Evolutionary conservation across 1,140 invertebrate species (phyloP).

Genomic region (Drosophila chauvacae): DNA sequence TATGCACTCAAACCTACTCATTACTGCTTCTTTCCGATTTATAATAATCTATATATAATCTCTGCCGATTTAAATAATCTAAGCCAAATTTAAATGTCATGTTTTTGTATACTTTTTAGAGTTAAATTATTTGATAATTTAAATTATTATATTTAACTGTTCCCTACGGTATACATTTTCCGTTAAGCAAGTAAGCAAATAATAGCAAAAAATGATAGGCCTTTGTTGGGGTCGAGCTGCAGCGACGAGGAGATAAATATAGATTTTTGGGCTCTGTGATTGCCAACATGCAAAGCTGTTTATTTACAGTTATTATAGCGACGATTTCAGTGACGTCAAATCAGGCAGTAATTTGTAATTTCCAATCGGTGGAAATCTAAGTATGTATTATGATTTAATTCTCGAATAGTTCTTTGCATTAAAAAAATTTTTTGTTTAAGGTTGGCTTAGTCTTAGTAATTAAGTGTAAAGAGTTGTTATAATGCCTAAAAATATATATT

Average conservation of each 20-base stretch:
- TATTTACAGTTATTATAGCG: slow-evolving; percentile 49
- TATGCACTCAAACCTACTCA: slow-evolving; percentile 11
- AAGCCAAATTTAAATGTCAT: no score
- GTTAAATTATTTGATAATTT: background rate
- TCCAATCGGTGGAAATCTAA: background rate
- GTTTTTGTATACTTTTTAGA: background rate
- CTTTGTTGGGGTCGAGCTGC: slow-evolving; percentile 16
- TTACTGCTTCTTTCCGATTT: background rate
- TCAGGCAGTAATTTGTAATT: background rate
- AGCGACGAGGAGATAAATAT: slow-evolving; percentile 59
- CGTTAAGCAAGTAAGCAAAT: no score
- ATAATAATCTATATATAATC: background rate
- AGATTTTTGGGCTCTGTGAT: slow-evolving; percentile 56
- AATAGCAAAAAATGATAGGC: slow-evolving; percentile 9
- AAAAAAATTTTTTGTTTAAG: no score
- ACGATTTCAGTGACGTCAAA: slow-evolving; percentile 36
- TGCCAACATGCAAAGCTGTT: slow-evolving; percentile 53
- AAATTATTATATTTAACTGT: background rate
- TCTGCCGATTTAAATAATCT: no score
- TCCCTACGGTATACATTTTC: no score
- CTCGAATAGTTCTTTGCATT: no score
- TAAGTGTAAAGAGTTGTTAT: no score
- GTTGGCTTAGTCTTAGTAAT: no score
- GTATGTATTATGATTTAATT: background rate
- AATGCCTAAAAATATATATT: no score